Base-by-base conservation (phyloP, 2,113 vertebrate species). In the Microtus pennsylvanicus region DNA sequence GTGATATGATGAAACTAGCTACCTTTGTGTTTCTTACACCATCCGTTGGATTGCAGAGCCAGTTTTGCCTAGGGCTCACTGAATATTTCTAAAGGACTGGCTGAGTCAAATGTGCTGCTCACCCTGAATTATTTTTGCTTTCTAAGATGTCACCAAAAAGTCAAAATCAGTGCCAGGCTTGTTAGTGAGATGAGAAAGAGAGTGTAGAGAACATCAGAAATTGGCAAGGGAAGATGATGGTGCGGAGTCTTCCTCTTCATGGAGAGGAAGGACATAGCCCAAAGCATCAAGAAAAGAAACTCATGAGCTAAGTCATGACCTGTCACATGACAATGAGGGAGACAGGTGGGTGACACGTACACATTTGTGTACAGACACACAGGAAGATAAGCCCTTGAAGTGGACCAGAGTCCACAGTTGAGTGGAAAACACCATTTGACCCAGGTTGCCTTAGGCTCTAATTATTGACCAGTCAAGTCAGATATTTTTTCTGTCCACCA, bases 81-180 rank as follows among this genome's bases (percentile, higher is more conserved):
- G 89, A 95, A 86, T 91, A 83, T 95, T 96, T 95, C 89, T 94
- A 63, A 91, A 87, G 65, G 35, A 77, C 12, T 67, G 30, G 33
- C 82, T 89, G 33, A 69, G 42, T 75, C n/a, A 75, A 75, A 76
- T 24, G 11, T 26, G 7, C 22, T 76, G n/a, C 45, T 90, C 72
- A 6, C 17, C 33, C 65, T 72, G 74, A 95, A 91, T 90, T 91
- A 52, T 42, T 95, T 96, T 94, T 89, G 11, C 52, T 87, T 97
- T 86, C 77, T 24, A 78, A 42, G 42, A 47, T 16, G 65, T 91
- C 55, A 30, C 77, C 93, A 85, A 90, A 92, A 77, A 55, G 30
- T 50, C 38, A 80, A 87, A 91, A 55, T 42, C 82, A 52, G 74
- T 8, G 35, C 4, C 55, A 63, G 30, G 19, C n/a, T 96, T 86